These are phyloP conservation scores for Anser cygnoides DNA, from an alignment of 2,113 vertebrate genomes.

Conservation along the genomic window DNA sequence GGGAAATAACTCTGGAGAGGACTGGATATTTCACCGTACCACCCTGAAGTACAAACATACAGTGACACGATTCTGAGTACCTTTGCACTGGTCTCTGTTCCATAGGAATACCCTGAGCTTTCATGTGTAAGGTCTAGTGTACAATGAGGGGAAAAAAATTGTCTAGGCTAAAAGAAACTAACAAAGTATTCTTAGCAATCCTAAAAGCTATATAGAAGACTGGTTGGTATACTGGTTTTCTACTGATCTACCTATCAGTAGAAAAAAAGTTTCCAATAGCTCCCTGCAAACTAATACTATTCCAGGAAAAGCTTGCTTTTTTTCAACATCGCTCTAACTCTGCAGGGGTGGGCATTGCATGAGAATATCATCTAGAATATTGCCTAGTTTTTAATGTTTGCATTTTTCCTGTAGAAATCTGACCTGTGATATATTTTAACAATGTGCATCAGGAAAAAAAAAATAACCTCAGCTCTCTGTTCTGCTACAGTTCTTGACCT, in stretches of 20 bases:
- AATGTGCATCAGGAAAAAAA: background rate
- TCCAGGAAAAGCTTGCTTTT: background rate
- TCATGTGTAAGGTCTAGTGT: background rate
- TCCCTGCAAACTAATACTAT: background rate
- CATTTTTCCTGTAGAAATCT: background rate
- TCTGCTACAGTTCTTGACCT: background rate
- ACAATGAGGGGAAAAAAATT: background rate
- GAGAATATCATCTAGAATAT: background rate
- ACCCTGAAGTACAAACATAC: background rate
- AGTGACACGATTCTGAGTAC: background rate
- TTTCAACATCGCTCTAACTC: background rate
- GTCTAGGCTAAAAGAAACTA: background rate
- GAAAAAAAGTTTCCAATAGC: background rate
- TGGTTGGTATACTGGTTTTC: background rate
- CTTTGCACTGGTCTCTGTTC: background rate
- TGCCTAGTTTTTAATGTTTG: background rate
- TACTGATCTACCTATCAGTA: background rate
- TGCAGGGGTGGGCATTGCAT: background rate
- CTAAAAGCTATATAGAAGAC: background rate
- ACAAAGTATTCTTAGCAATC: background rate
- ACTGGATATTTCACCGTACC: background rate
- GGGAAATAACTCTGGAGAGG: background rate
- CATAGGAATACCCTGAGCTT: background rate
- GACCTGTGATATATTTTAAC: background rate
- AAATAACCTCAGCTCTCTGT: background rate